Conservation (phyloP, 2,888 invertebrate species). For the Geophilus truncorum region DNA sequence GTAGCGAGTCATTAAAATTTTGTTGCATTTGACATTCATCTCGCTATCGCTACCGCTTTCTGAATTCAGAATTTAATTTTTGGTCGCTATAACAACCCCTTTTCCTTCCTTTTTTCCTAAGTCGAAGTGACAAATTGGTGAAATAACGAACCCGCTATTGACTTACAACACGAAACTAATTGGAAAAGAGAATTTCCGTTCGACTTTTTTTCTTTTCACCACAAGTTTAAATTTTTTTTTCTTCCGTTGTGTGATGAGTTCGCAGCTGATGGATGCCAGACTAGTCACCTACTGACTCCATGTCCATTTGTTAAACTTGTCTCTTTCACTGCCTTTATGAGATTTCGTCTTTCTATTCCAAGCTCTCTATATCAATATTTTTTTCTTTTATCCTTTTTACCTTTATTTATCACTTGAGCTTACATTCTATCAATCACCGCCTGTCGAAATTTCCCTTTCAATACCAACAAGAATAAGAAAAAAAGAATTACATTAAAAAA, state of each 20-base stretch:
- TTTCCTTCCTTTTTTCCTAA: no score
- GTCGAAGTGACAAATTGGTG: no score
- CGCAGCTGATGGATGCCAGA: conserved; percentile 1
- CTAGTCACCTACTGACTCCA: conserved; percentile 25
- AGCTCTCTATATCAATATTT: neutral
- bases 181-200: neutral
- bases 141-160: no score
- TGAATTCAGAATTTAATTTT: no score
- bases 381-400: neutral
- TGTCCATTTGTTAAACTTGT: conserved; percentile 22
- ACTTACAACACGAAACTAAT: neutral
- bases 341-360: neutral
- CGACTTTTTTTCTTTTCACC: neutral
- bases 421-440: conserved; percentile 22
- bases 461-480: neutral
- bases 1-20: no score
- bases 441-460: conserved; percentile 23
- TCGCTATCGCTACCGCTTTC: no score
- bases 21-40: no score
- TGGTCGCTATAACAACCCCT: no score
- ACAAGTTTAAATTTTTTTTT: neutral
- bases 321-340: conserved; percentile 1
- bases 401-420: neutral
- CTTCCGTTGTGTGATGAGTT: neutral
- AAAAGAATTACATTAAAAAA: neutral